These are phyloP conservation scores for Encarsia formosa DNA, from an alignment of 2,888 invertebrate genomes.

Conservation along the genomic window DNA sequence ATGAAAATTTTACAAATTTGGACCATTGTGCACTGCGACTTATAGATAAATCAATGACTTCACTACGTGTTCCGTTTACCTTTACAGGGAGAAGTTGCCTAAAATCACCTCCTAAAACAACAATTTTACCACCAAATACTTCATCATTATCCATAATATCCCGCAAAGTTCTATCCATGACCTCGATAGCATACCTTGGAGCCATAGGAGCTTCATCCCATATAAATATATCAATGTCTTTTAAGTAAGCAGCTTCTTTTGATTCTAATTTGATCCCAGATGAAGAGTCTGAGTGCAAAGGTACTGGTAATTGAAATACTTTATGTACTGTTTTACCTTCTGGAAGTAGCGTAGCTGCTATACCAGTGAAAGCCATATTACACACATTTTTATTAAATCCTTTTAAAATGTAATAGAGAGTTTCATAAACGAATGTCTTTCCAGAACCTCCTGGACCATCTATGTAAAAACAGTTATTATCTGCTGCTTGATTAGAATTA, in stretches of 20 bases:
- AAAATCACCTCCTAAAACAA: conserved; percentile 27
- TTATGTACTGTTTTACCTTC: conserved; percentile 44
- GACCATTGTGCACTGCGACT: conserved; percentile 28
- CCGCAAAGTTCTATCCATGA: conserved; percentile 24
- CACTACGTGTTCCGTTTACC: conserved; percentile 14
- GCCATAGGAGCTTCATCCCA: conserved; percentile 32
- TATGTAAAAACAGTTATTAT: conserved; percentile 12
- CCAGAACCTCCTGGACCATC: conserved; percentile 21
- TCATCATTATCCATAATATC: conserved; percentile 27
- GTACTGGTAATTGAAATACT: conserved; percentile 38
- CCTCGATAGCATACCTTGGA: conserved; percentile 23
- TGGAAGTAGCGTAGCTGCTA: conserved; percentile 39
- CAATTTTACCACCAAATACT: conserved; percentile 31
- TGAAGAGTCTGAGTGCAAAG: conserved; percentile 20
- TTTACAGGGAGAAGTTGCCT: conserved; percentile 10
- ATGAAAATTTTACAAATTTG: conserved; percentile 26
- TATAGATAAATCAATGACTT: conserved; percentile 20
- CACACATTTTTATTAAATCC: conserved; percentile 3
- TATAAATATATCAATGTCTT: conserved; percentile 23
- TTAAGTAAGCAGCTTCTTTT: conserved; percentile 18
- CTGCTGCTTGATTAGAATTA: neutral
- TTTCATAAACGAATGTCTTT: conserved; percentile 5
- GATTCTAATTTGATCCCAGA: conserved; percentile 24
- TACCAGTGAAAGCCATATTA: conserved; percentile 38
- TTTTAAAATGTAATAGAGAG: neutral